Base-by-base conservation (phyloP, 2,113 vertebrate genomes). In the Chlorodrepanis virens region DNA sequence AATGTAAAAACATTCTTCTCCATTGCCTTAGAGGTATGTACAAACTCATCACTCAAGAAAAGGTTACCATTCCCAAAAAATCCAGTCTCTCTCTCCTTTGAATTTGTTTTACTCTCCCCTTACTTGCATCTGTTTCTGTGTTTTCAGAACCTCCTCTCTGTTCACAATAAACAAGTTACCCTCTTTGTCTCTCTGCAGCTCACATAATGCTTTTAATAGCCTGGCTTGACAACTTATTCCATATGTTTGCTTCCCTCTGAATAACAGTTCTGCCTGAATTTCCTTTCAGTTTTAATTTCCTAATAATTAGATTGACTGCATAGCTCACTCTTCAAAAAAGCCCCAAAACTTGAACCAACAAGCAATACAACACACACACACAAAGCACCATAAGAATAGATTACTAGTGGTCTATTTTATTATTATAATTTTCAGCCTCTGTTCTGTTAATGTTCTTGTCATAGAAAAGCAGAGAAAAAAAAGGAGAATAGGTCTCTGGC, bases 221-320 rank as follows among this genome's bases (percentile, higher is more conserved):
- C 94, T 91, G 75, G 75, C 17, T 83, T 22, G 45, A 57, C 77
- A 94, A 75, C 69, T 71, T 85, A 72, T 40, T 93, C 69, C 76
- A 64, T 76, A 90, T 91, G 83, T 93, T 95, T 93, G 44, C 37
- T 97, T 97, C 27, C 15, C 40, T 89, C 19, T 13, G 2, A 81
- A 52, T 47, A 89, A 84, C 56, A 39, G 22, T 67, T 94, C 83
- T 90, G 83, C 50, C 80, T 72, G 15, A 82, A 63, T 88, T 77
- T 79, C 40, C 31, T 24, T 94, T 89, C 42, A 11, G 81, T 90
- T 67, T 87, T 76, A 79, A 91, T 90, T 95, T 92, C 85, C 39
- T 89, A 91, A 85, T 81, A 95, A 92, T 79, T 82, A n/a, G 53
- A 82, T 47, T 92, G 60, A 87, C 45, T 67, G 33, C 20, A 6